Evolutionary conservation across 2,888 invertebrate genomes (phyloP).

Genomic region (Ophion ventricosus): DNA sequence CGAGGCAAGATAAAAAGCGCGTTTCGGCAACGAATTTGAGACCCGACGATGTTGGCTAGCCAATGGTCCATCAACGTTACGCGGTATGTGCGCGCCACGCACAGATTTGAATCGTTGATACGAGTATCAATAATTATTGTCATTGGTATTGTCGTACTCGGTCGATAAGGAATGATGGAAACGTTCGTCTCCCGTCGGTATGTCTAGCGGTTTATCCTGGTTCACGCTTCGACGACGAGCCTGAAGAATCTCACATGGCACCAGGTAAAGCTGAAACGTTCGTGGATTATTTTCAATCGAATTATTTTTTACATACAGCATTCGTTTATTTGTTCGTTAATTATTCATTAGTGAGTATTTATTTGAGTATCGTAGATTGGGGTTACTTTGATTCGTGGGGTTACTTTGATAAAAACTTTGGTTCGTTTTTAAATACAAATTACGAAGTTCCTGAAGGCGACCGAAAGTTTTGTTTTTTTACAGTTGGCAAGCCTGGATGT

Average conservation of each 20-base stretch:
- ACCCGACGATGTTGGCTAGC: constrained; percentile 20
- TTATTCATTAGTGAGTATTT: not conserved
- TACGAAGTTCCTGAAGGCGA: too few relatives aligned
- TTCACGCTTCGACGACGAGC: constrained; percentile 50
- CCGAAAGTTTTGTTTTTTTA: too few relatives aligned
- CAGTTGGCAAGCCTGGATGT: too few relatives aligned
- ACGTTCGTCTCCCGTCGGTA: constrained; percentile 50
- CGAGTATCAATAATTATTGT: constrained; percentile 58
- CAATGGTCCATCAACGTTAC: not conserved
- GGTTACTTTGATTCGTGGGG: too few relatives aligned
- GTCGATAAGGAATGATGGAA: constrained; percentile 48
- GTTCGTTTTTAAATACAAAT: too few relatives aligned
- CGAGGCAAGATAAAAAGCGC: not conserved
- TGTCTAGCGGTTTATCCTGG: constrained; percentile 46
- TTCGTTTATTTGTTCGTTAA: not conserved
- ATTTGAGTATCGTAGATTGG: too few relatives aligned
- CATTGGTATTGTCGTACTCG: constrained; percentile 55
- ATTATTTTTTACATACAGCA: not conserved
- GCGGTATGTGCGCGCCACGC: not conserved
- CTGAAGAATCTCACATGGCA: constrained; percentile 70
- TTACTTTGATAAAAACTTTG: not conserved
- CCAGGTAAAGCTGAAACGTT: constrained; percentile 67
- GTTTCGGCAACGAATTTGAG: constrained; percentile 11
- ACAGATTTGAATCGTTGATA: constrained; percentile 1
- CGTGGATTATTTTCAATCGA: not conserved